Evolutionary conservation across 2,888 invertebrate genomes (phyloP).

Genomic region (Andrena praecox): DNA sequence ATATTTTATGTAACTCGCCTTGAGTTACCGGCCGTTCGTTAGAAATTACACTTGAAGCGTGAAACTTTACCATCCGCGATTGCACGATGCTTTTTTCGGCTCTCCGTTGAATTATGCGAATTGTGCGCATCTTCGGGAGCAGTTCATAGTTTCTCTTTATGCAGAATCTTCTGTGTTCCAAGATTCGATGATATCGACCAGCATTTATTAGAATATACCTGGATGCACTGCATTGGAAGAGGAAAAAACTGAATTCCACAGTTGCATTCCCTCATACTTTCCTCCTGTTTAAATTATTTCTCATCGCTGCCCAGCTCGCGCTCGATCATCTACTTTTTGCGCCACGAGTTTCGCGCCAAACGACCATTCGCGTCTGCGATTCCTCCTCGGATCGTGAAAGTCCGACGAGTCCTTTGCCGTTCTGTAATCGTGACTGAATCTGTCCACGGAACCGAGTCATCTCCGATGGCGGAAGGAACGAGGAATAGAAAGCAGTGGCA

Average conservation of each 20-base stretch:
- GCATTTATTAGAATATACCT: too few species aligned
- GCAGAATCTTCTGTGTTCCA: too few species aligned
- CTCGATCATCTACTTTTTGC: neutral
- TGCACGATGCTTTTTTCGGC: neutral
- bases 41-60: neutral
- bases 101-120: too few species aligned
- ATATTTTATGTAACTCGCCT: conserved; percentile 29
- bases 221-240: too few species aligned
- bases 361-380: neutral
- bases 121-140: too few species aligned
- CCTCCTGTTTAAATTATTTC: too few species aligned
- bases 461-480: conserved; percentile 64
- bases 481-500: conserved; percentile 70
- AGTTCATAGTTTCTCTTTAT: too few species aligned
- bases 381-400: conserved; percentile 54
- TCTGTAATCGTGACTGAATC: conserved; percentile 54
- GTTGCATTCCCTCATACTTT: too few species aligned
- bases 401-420: conserved; percentile 40
- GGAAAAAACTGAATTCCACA: too few species aligned
- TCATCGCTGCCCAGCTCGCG: too few species aligned
- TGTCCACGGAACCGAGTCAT: conserved; percentile 33
- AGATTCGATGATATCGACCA: too few species aligned
- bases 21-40: neutral
- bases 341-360: neutral
- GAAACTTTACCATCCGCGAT: neutral